Percentiles rank a stretch among this genome's conserved stretches.
Conservation (phyloP, 2,113 vertebrate species). For the Festucalex cinctus region DNA sequence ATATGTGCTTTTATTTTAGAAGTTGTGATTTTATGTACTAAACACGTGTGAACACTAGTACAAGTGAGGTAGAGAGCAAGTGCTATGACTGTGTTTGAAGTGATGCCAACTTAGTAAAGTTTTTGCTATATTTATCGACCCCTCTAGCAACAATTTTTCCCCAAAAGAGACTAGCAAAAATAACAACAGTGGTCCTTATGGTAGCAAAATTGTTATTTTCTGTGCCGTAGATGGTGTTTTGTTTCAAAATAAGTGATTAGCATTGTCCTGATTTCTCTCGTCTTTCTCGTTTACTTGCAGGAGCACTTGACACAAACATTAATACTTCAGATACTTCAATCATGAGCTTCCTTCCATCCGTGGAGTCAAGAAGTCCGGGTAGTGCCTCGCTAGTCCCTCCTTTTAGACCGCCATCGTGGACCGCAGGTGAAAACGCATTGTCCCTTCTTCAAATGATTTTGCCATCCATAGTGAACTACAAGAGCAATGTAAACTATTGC, state of each 20-base stretch:
- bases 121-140: no score
- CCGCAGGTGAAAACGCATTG: conserved; percentile 78
- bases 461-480: not conserved
- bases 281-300: conserved; percentile 73
- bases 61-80: no score
- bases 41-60: no score
- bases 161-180: no score
- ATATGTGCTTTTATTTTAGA: no score
- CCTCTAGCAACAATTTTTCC: no score
- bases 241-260: not conserved
- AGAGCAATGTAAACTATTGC: not conserved
- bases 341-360: conserved; percentile 93
- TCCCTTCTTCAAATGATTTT: not conserved
- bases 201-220: no score
- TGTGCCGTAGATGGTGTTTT: not conserved
- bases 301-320: conserved; percentile 85
- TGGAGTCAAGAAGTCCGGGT: conserved; percentile 89
- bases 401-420: conserved; percentile 91
- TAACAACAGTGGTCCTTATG: no score
- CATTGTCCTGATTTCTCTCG: not conserved
- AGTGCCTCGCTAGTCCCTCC: conserved; percentile 88
- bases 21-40: no score
- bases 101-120: no score
- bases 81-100: no score
- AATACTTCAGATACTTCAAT: conserved; percentile 91